These are phyloP conservation scores for Leptinotarsa defecta DNA, from an alignment of 1,140 invertebrate species.

Conservation along the genomic window DNA sequence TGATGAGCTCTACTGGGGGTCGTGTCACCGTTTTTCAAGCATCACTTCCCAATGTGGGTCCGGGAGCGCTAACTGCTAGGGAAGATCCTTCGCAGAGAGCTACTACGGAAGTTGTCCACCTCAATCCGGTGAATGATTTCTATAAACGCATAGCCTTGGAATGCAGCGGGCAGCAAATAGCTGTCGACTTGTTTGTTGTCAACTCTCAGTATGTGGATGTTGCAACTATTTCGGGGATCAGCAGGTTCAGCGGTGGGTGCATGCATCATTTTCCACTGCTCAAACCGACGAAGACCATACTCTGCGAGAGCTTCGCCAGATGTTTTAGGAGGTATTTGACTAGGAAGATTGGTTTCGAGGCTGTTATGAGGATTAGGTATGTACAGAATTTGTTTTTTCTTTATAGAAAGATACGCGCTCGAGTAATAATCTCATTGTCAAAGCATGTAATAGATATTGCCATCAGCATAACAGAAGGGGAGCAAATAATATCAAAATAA, in stretches of 20 bases:
- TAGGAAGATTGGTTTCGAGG: slow-evolving; percentile 98
- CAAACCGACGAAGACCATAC: slow-evolving; percentile 71
- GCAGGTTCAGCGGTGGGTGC: slow-evolving; percentile 93
- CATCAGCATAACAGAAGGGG: no score
- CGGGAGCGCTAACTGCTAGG: slow-evolving; percentile 80
- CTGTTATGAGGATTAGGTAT: slow-evolving; percentile 87
- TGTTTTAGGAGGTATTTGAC: slow-evolving; percentile 88
- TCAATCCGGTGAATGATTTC: slow-evolving; percentile 96
- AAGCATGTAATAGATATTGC: no score
- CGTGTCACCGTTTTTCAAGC: slow-evolving; percentile 93
- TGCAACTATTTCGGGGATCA: slow-evolving; percentile 88
- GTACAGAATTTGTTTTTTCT: no score
- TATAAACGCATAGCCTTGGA: slow-evolving; percentile 96
- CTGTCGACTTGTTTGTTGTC: slow-evolving; percentile 93
- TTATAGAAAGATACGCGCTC: no score
- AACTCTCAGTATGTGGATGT: slow-evolving; percentile 94
- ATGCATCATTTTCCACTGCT: slow-evolving; percentile 93
- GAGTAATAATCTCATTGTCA: no score
- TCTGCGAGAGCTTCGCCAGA: slow-evolving; percentile 76
- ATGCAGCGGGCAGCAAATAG: slow-evolving; percentile 94
- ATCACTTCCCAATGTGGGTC: slow-evolving; percentile 88
- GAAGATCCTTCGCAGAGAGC: slow-evolving; percentile 87
- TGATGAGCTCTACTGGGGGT: slow-evolving; percentile 92
- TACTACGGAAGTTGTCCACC: slow-evolving; percentile 77
- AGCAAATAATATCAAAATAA: no score